Evolutionary conservation across 35 echinoderm and acorn worm species (phyloP).

Genomic region (Chiridota heheva): DNA sequence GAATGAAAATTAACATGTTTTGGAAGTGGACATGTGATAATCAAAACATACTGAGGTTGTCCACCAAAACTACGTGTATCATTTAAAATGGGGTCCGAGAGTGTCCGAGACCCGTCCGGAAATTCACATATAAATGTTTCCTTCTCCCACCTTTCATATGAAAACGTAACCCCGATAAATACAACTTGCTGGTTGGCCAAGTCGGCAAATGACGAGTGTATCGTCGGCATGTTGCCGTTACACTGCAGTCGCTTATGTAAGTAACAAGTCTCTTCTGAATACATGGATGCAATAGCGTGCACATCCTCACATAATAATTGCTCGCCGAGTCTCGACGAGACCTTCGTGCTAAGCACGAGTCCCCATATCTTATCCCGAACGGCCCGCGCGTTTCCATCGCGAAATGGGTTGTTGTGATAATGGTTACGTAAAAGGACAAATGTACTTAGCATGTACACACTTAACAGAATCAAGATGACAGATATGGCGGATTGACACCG

Average conservation of each 20-base stretch:
- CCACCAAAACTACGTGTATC: slow-evolving; percentile 81
- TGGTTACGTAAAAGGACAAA: too few relatives aligned
- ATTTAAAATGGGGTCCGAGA: slow-evolving; percentile 61
- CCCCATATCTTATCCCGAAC: too few relatives aligned
- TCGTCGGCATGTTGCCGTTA: slow-evolving; percentile 66
- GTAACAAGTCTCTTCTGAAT: too few relatives aligned
- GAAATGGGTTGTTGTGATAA: too few relatives aligned
- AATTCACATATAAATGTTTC: slow-evolving; percentile 81
- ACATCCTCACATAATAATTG: too few relatives aligned
- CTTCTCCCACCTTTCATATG: slow-evolving; percentile 42
- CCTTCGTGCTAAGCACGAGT: too few relatives aligned
- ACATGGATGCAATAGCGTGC: too few relatives aligned
- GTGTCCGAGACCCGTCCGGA: slow-evolving; percentile 31
- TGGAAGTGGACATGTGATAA: slow-evolving; percentile 77
- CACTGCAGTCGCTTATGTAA: slow-evolving; percentile 22
- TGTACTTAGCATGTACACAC: too few relatives aligned
- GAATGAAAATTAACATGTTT: not conserved
- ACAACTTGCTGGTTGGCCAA: slow-evolving; percentile 53
- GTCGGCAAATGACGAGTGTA: slow-evolving; percentile 84
- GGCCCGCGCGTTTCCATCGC: too few relatives aligned
- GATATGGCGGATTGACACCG: too few relatives aligned
- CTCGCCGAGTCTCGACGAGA: too few relatives aligned
- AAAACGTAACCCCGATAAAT: slow-evolving; percentile 58
- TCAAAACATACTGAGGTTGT: slow-evolving; percentile 68
- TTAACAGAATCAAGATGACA: too few relatives aligned